Evolutionary conservation across 2,797 vertebrate genomes (phyloP), one percentile per base, ranked within the genome.

Genomic region (Neosilurus mollespiculum): DNA sequence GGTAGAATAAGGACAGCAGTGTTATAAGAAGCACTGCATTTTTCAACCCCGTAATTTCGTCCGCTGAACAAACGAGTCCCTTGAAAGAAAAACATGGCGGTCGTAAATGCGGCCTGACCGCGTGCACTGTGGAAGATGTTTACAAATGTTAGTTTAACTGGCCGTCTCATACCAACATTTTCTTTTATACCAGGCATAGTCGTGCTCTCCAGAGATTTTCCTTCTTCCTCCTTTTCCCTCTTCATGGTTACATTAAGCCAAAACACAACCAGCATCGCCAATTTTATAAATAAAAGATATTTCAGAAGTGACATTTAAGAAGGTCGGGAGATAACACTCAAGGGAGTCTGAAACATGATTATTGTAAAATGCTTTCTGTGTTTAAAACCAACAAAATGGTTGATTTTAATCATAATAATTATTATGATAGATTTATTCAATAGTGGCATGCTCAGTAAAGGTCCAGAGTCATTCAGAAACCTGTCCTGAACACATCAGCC

Each of bases 71-170:
- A 79, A 79, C 65, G 77, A 79, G 77, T 79, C 77, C 61, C 61
- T 79, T 65, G 77, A 54, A 79, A 79, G 61, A 65, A 79, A 78
- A 79, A 65, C 61, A 79, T 9, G 77, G 24, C 61, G 43, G 77
- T 66, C 24, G 61, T 79, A 79, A 79, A 79, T 79, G 77, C 30
- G 61, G 77, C 62, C 77, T 65, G 30, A 70, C 64, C 78, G 43
- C 24, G 11, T 70, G 8, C 24, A 59, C 37, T 20, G 65, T 58
- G 43, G 66, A 67, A 12, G 58, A 70, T 84, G 56, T 70, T 71
- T 65, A 79, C 77, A 78, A 78, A 78, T 78, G 77, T 78, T 78
- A 65, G 77, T 78, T 65, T 64, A 78, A 78, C 22, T 26, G 43
- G 37, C 43, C 10, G 37, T 26, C 43, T 78, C 34, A 2, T 11